Conservation (phyloP, 1,140 invertebrate species). For the Nasonia vitripennis region DNA sequence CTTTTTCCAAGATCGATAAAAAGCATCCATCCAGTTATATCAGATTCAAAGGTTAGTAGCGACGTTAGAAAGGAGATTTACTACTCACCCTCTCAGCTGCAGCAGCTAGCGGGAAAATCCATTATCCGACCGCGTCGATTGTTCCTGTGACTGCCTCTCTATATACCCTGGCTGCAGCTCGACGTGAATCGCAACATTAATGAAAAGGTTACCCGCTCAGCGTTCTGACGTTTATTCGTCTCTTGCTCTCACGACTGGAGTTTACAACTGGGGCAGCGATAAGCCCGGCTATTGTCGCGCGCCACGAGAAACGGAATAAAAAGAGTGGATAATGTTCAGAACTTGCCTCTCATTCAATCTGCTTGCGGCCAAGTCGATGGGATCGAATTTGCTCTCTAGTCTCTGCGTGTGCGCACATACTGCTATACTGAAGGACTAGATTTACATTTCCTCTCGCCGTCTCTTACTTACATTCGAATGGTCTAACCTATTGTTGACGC, state of each 20-base stretch:
- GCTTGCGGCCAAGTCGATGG: background rate
- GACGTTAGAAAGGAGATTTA: background rate
- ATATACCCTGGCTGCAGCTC: background rate
- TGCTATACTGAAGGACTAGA: background rate
- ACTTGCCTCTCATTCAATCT: background rate
- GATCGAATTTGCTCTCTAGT: background rate
- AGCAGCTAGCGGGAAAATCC: slow-evolving; percentile 1
- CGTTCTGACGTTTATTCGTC: background rate
- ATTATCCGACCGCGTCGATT: slow-evolving; percentile 17
- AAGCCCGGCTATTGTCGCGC: slow-evolving; percentile 19
- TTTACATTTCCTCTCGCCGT: background rate
- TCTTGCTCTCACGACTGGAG: background rate
- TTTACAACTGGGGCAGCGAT: slow-evolving; percentile 31
- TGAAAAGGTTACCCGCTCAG: slow-evolving; percentile 20
- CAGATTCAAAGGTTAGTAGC: background rate
- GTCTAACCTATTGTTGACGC: background rate
- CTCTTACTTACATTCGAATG: too few relatives aligned
- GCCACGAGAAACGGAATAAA: background rate
- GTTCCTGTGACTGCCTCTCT: background rate
- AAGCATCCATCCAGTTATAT: background rate
- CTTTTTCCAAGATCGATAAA: background rate
- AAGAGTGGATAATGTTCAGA: slow-evolving; percentile 9
- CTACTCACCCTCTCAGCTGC: background rate
- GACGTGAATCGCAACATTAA: slow-evolving; percentile 31
- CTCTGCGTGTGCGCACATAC: background rate